Percentiles rank a stretch among this genome's conserved stretches.
Conservation (phyloP, 1,140 invertebrate genomes). For the Diabrotica virgifera region DNA sequence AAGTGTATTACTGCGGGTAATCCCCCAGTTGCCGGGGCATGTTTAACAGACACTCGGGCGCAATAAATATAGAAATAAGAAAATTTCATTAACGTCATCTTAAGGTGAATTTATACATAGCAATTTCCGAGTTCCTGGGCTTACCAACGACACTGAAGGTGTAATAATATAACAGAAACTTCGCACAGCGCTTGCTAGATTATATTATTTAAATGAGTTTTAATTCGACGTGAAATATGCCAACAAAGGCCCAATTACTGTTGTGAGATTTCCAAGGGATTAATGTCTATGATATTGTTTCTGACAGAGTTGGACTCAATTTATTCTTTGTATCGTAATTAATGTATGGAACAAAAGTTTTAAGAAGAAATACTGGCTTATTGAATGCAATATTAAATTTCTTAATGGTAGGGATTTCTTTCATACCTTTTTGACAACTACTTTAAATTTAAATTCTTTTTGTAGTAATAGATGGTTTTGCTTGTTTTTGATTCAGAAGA, state of each 20-base stretch:
- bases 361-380: too few relatives aligned
- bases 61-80: constrained; percentile 50
- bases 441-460: too few relatives aligned
- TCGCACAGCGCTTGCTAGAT: constrained; percentile 30
- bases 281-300: constrained; percentile 30
- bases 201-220: constrained; percentile 46
- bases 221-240: constrained; percentile 35
- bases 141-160: constrained; percentile 41
- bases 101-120: constrained; percentile 54
- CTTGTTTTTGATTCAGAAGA: too few relatives aligned
- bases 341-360: background rate
- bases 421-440: too few relatives aligned
- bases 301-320: constrained; percentile 12
- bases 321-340: constrained; percentile 8
- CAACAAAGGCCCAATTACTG: constrained; percentile 40
- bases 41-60: constrained; percentile 31
- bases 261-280: constrained; percentile 30
- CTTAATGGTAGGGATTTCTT: too few relatives aligned
- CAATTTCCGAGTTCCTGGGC: constrained; percentile 50
- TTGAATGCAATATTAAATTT: too few relatives aligned
- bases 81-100: constrained; percentile 58
- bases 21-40: constrained; percentile 15
- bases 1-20: constrained; percentile 13
- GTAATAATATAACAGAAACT: constrained; percentile 44
- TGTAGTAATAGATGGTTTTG: too few relatives aligned